Evolutionary conservation across 2,797 vertebrate species (phyloP).

Genomic region (Lateolabrax maculatus): DNA sequence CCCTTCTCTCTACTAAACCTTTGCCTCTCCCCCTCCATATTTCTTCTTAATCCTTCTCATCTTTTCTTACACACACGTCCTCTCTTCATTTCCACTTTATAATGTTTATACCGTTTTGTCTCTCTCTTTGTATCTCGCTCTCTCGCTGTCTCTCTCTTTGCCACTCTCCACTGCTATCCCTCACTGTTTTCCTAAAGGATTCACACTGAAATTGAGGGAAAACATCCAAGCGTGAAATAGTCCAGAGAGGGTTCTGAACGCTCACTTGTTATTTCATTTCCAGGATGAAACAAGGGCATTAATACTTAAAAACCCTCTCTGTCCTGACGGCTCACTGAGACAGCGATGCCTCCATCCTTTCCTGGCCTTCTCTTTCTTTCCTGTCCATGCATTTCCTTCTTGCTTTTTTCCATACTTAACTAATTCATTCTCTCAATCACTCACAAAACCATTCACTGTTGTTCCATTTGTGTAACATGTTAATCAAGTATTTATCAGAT

Average conservation of each 20-base stretch:
- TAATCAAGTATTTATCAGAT: conserved; percentile 53
- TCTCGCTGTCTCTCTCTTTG: conserved; percentile 34
- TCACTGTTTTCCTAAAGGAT: conserved; percentile 76
- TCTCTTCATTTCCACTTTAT: conserved; percentile 50
- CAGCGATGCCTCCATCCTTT: conserved; percentile 49
- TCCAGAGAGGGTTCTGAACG: conserved; percentile 77
- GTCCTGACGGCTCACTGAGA: conserved; percentile 58
- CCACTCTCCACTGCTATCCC: conserved; percentile 48
- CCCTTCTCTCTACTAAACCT: conserved; percentile 6
- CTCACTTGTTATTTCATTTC: conserved; percentile 82
- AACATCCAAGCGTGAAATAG: conserved; percentile 85
- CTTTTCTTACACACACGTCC: conserved; percentile 23
- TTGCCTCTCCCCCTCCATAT: conserved; percentile 7
- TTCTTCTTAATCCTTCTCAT: conserved; percentile 22
- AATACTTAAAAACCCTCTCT: conserved; percentile 79
- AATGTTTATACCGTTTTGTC: conserved; percentile 40
- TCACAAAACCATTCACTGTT: conserved; percentile 27
- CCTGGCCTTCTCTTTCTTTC: conserved; percentile 27
- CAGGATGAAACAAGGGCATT: conserved; percentile 80
- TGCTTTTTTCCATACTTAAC: conserved; percentile 20
- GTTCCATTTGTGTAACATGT: conserved; percentile 22
- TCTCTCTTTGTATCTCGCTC: conserved; percentile 43
- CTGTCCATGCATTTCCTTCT: conserved; percentile 14
- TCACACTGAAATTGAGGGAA: conserved; percentile 78
- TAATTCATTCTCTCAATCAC: conserved; percentile 40